These are phyloP conservation scores for Hyles euphorbiae DNA, from an alignment of 1,140 invertebrate species.

Conservation along the genomic window DNA sequence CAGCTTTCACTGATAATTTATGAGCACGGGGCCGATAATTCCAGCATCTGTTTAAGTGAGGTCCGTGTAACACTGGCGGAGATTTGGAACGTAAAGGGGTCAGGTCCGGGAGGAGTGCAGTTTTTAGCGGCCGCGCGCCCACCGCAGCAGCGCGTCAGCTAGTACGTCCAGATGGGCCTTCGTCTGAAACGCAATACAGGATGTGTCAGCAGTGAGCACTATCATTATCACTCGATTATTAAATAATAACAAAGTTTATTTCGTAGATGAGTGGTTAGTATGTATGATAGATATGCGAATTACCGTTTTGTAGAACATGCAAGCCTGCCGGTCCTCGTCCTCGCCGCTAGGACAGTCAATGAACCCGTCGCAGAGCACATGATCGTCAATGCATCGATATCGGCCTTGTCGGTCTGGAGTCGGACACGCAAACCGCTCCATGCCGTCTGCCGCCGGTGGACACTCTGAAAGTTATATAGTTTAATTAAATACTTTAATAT, in stretches of 20 bases:
- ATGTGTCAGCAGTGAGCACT: neutral
- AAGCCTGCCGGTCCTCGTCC: constrained; percentile 94
- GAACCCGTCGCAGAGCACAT: constrained; percentile 95
- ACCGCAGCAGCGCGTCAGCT: constrained; percentile 92
- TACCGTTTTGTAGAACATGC: constrained; percentile 99
- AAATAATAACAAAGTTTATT: too few relatives aligned
- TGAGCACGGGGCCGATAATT: constrained; percentile 38
- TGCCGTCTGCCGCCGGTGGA: constrained; percentile 92
- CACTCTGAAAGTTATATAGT: constrained; percentile 82
- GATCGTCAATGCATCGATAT: constrained; percentile 96
- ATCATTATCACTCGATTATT: neutral
- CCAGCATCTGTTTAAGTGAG: constrained; percentile 40
- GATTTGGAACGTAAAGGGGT: constrained; percentile 33
- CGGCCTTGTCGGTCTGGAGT: constrained; percentile 91
- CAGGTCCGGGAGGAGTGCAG: constrained; percentile 30
- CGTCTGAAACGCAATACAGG: constrained; percentile 81
- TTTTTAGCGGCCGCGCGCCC: constrained; percentile 91
- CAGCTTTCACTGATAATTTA: constrained; percentile 51
- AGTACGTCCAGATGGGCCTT: constrained; percentile 95
- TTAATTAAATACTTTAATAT: too few relatives aligned
- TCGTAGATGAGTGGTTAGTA: too few relatives aligned
- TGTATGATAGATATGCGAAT: constrained; percentile 31
- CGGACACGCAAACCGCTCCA: constrained; percentile 96
- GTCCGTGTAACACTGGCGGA: constrained; percentile 45
- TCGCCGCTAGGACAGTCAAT: constrained; percentile 95